These are phyloP conservation scores for Polydesmus complanatus DNA, from an alignment of 2,888 invertebrate species.

Conservation along the genomic window DNA sequence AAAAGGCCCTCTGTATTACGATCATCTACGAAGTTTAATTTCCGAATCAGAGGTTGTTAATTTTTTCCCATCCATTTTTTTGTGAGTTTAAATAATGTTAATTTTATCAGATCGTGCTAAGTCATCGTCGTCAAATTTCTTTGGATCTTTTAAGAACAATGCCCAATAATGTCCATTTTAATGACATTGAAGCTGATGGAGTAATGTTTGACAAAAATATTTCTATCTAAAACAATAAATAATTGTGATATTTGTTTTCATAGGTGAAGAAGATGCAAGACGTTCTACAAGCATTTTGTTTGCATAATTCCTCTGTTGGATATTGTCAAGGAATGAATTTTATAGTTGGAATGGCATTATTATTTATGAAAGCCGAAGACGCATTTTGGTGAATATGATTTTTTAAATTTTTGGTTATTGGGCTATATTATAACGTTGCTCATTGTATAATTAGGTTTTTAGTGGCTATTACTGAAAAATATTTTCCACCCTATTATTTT, in stretches of 20 bases:
- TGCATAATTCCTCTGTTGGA: conserved; percentile 38
- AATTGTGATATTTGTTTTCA: too few species aligned
- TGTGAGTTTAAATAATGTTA: conserved; percentile 1
- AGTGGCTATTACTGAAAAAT: conserved; percentile 39
- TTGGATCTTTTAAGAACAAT: conserved; percentile 40
- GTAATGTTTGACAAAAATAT: conserved; percentile 25
- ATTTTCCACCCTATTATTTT: conserved; percentile 38
- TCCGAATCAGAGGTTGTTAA: conserved; percentile 36
- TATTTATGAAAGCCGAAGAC: conserved; percentile 40
- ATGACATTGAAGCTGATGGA: conserved; percentile 36
- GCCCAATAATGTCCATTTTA: conserved; percentile 40
- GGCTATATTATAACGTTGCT: not conserved
- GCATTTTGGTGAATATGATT: conserved; percentile 36
- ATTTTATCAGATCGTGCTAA: conserved; percentile 31
- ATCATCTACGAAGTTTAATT: conserved; percentile 35
- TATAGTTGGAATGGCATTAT: conserved; percentile 37
- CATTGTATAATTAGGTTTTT: conserved; percentile 30
- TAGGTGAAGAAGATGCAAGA: conserved; percentile 37
- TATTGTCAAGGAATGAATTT: conserved; percentile 44
- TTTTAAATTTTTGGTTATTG: not conserved
- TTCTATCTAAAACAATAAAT: too few species aligned
- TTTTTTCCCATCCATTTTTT: not conserved
- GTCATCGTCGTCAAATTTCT: conserved; percentile 39
- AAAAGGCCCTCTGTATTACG: conserved; percentile 34
- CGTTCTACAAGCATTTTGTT: conserved; percentile 39